Evolutionary conservation across 2,797 vertebrate genomes (phyloP), one percentile per base, ranked within the genome.

Genomic region (Pseudochromis fuscus): DNA sequence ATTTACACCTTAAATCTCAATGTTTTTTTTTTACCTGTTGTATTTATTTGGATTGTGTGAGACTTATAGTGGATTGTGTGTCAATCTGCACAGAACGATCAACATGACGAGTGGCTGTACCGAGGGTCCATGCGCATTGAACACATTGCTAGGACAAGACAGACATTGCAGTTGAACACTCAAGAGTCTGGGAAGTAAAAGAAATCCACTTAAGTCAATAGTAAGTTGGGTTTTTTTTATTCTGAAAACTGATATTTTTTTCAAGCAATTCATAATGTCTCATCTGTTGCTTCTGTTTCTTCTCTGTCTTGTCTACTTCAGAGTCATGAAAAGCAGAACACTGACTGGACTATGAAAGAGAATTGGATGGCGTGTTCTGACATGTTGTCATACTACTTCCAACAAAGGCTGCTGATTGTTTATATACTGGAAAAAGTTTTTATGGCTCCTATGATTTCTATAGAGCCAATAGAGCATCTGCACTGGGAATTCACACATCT

Each of bases 51-150:
- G 2, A 23, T 48, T 49, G 7, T 19, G 3, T 52, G 4, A n/a
- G n/a, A 24, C 2, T 63, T 15, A 55, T 4, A 48, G 4, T 44
- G 1, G 25, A 35, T 37, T 70, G 16, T 79, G 33, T 72, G 13
- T 75, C 45, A 12, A 80, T 35, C 31, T 52, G 12, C 23, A 31
- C 79, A 97, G 94, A 92, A 93, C 18, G 94, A 96, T 77, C 89
- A 95, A 25, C 93, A 94, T 4, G 95, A 93, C 1, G 95, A 96
- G 75, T 97, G 96, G 96, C 87, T 99, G 65, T 96, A 97, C 77
- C 87, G 95, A 23, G 96, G 97, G 0, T 98, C 96, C 51, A 93
- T 93, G 0, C 94, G 95, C 44, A 88, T 98, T 5, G 94, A 96
- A 72, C 94, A 95, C 67, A 95, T 96, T 85, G 90, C 91, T 3